Conservation (phyloP, 2,113 vertebrate genomes). For the Rostratula benghalensis region DNA sequence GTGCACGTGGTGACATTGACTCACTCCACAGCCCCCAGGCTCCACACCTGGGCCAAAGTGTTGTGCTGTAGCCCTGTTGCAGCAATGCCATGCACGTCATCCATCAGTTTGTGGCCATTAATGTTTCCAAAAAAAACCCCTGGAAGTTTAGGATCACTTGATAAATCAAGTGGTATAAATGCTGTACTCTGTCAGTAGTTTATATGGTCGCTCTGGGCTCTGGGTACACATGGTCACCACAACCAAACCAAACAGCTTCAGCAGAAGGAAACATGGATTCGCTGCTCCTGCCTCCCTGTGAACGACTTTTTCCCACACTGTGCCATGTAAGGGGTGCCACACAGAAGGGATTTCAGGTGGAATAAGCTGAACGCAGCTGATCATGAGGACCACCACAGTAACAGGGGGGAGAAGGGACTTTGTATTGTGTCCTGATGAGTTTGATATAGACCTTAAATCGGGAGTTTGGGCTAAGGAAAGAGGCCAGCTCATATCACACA, state of each 20-base stretch:
- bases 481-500: not conserved
- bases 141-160: not conserved
- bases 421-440: not conserved
- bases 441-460: not conserved
- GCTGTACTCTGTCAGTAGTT: not conserved
- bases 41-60: not conserved
- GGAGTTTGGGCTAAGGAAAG: not conserved
- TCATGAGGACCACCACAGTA: not conserved
- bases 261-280: not conserved
- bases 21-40: not conserved
- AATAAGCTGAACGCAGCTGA: not conserved
- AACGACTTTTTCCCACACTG: not conserved
- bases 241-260: not conserved
- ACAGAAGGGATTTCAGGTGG: not conserved
- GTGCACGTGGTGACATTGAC: not conserved
- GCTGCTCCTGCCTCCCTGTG: not conserved
- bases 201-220: not conserved
- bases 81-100: not conserved
- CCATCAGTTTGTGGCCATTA: accelerated
- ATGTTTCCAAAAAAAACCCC: not conserved
- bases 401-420: not conserved
- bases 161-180: not conserved
- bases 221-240: not conserved
- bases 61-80: accelerated
- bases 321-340: not conserved